Conservation (phyloP, 2,113 vertebrate species). For the Pantherophis guttatus region DNA sequence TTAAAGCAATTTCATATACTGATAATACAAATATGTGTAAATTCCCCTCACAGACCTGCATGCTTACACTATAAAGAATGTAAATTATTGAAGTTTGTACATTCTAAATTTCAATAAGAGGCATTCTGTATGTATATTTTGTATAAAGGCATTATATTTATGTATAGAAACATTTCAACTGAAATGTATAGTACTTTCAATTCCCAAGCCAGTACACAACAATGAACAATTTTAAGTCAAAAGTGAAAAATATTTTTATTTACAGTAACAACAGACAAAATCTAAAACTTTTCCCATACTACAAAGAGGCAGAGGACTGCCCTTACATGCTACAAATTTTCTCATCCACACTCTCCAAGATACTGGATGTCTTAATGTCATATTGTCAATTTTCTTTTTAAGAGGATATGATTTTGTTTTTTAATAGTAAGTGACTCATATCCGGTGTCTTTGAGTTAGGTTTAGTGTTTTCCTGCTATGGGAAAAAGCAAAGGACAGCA, state of each 20-base stretch:
- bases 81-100: neutral
- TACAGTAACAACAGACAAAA: slow-evolving; percentile 60
- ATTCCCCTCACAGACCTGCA: neutral
- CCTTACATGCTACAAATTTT: neutral
- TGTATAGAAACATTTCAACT: neutral
- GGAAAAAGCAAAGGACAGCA: neutral
- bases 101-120: neutral
- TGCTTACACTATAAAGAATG: neutral
- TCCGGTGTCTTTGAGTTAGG: neutral
- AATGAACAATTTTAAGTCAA: neutral
- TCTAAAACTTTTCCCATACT: neutral
- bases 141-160: neutral
- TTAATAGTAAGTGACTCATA: neutral
- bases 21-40: neutral
- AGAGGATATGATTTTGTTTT: neutral
- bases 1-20: neutral
- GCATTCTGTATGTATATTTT: neutral
- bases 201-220: accelerated
- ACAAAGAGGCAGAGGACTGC: slow-evolving; percentile 5
- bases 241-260: slow-evolving; percentile 69
- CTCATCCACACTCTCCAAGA: neutral
- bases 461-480: neutral
- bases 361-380: neutral
- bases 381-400: neutral
- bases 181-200: neutral